Percentiles rank a stretch among this genome's conserved stretches.
Conservation (phyloP, 1,140 invertebrate species). For the Notospermus geniculatus region DNA sequence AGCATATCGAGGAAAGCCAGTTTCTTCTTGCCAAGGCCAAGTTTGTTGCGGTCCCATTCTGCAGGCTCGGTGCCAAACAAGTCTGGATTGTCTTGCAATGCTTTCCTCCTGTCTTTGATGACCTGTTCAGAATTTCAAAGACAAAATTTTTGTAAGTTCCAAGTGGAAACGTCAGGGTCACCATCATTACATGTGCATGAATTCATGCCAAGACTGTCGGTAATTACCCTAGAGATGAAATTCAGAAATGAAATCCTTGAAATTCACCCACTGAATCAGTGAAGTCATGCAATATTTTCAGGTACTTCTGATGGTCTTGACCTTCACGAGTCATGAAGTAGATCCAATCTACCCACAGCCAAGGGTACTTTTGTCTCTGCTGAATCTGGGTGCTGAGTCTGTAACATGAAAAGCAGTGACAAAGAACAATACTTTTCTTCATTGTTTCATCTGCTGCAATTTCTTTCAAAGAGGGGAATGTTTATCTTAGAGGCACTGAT, state of each 20-base stretch:
- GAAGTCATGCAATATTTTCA: slow-evolving; percentile 80
- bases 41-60: slow-evolving; percentile 24
- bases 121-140: slow-evolving; percentile 58
- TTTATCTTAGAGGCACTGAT: background rate
- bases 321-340: slow-evolving; percentile 77
- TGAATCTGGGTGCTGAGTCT: slow-evolving; percentile 54
- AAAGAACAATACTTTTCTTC: background rate
- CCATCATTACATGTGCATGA: no score
- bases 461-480: background rate
- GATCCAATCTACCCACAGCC: slow-evolving; percentile 76
- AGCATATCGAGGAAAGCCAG: slow-evolving; percentile 91
- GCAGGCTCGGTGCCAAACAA: slow-evolving; percentile 20
- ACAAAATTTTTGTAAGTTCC: no score
- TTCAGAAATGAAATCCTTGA: no score
- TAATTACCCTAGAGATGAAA: no score
- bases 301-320: slow-evolving; percentile 70
- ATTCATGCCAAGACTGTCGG: no score
- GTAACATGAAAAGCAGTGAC: slow-evolving; percentile 17
- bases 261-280: slow-evolving; percentile 73
- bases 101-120: slow-evolving; percentile 73
- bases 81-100: slow-evolving; percentile 56
- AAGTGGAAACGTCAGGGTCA: no score
- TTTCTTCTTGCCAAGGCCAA: slow-evolving; percentile 65
- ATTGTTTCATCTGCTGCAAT: background rate
- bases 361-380: slow-evolving; percentile 77